Base-by-base conservation (phyloP, 2,888 invertebrate species). In the Hyppa rectilinea region DNA sequence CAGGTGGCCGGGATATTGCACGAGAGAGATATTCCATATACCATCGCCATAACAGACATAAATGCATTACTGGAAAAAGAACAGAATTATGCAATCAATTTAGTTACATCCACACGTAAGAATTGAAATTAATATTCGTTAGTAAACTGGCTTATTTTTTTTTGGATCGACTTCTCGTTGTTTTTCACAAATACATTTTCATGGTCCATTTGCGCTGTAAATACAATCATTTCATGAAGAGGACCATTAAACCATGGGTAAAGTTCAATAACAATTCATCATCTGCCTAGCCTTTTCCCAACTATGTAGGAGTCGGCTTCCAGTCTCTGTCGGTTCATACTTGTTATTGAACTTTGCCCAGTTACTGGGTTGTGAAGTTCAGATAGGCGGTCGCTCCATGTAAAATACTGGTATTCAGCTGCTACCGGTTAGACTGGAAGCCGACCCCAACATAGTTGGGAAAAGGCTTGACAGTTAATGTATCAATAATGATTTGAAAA, bases 1-100 rank as follows among this genome's bases (percentile, higher is more conserved):
- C 93, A 92, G 66, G 89, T 95, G 12, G 93, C 95, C 0, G 92
- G 90, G 10, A 88, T 95, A 91, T 85, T 95, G 17, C 89, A 90
- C 4, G 94, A 95, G 47, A 87, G 91, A 52, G 93, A 93, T 45
- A 93, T 95, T 6, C 92, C 94, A 0, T 95, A 88, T 76, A 86
- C 92, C 0, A 81, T 95, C 10, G 94, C 93, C 6, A 84, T 95
- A 10, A 82, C 87, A 2, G 94, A 95, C 58, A 87, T 95, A 1
- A 79, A 77, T 0, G 31, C 67, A 0, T 61, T 93, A 62, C 50
- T 91, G 4, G 85, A 88, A 17, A 88, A 70, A 29, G 94, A 95
- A 83, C 87, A 88, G 12, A 88, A 85, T 0, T 12, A 0, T 77
- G 0, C 85, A 1, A 86, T 78, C 31, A 82, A 47, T 26, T 7